Base-by-base conservation (phyloP, 2,113 vertebrate genomes). In the Actinemys pallida region DNA sequence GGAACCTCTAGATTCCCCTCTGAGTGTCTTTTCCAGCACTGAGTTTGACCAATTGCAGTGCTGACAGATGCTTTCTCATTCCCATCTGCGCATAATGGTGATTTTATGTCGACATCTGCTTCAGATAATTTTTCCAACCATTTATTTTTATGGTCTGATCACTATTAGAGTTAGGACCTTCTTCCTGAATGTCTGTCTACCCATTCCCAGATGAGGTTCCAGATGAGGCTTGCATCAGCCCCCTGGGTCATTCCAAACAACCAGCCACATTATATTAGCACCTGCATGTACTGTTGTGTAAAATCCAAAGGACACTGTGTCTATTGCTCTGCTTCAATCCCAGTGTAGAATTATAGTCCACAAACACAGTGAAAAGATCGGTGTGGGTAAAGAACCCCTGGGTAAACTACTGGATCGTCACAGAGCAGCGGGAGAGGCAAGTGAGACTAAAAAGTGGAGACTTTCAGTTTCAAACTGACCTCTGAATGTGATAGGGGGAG, bases 21-120 rank as follows among this genome's bases (percentile, higher is more conserved):
- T 93, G 88, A 97, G 95, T 57, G 19, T 45, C 8, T 52, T 95
- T 93, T 53, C 2, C 2, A 49, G 62, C 87, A 75, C 93, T 91
- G 92, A 91, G 10, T 81, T 92, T 95, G 54, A 92, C 92, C 94
- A 95, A 42, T 54, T 93, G 59, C 56, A 88, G 10, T 65, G 27
- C 91, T 90, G 89, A 91, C 65, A 22, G 47, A 69, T 17, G 11
- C 9, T 83, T 96, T 96, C 52, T 92, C 57, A 50, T 92, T 90
- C 54, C 50, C 6, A 65, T 81, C 57, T 86, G 52, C 92, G 88
- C 84, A 88, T 87, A 91, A 93, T 62, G 2, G 16, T 84, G n/a
- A 31, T 24, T 88, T 93, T 92, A 94, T 92, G 72, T 14, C 59
- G 57, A 39, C n/a, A 81, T 72, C 57, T 92, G 42, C 65, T 94